Evolutionary conservation across 2,113 vertebrate genomes (phyloP), one percentile per base, ranked within the genome.

Genomic region (Corydoras sp.): DNA sequence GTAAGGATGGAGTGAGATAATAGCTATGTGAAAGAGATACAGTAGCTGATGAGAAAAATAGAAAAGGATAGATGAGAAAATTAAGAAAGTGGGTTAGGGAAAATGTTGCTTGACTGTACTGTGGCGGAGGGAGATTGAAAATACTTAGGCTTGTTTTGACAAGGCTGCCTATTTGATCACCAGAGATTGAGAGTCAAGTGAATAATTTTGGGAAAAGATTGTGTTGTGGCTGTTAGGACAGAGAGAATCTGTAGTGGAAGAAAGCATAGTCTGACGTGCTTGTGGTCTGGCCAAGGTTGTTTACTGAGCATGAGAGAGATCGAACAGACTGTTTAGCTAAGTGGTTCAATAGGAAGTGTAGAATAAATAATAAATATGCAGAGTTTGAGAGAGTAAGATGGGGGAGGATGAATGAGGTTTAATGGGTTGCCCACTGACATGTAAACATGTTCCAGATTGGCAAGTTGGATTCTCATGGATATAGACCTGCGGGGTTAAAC

Each of bases 401-500:
- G 11, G 11, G 53, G 5, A 12, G 54, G 60, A 55, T 9, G 59
- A n/a, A 14, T 24, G 30, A 59, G 43, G 35, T 29, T 58, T 43
- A 65, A 63, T 70, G 30, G 50, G 71, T 58, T 63, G 58, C 18
- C 35, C 55, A 49, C 55, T 30, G 65, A 73, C 72, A 74, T 51
- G 65, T 66, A 80, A 80, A 82, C 76, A 51, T 74, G 63, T 77
- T 80, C 79, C 79, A 82, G 78, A 80, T 80, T 77, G 69, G 55
- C 14, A 49, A 54, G 32, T 11, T 58, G 43, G 10, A 30, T 74
- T 74, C 67, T 62, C 71, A 70, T 69, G 14, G 62, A 67, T 13
- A 31, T 63, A 72, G 77, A 75, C 76, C 65, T 72, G 64, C 50
- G 24, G 77, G 73, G 75, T 79, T 82, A 74, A 79, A 29, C 69